Percentiles rank a stretch among this genome's conserved stretches.
These are phyloP conservation scores for Tholera decimalis DNA, from an alignment of 2,888 invertebrate genomes.

Conservation along the genomic window DNA sequence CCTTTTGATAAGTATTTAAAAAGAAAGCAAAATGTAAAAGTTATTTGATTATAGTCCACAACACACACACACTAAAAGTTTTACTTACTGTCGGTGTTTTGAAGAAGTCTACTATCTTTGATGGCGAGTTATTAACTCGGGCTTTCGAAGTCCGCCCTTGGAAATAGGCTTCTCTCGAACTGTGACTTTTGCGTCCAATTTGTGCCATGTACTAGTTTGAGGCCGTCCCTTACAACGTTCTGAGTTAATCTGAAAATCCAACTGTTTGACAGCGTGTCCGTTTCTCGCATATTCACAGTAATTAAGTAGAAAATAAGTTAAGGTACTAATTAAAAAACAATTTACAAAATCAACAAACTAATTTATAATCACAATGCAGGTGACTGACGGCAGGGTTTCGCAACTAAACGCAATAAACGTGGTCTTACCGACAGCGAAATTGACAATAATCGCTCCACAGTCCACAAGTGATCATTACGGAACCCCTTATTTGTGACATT, in stretches of 20 bases:
- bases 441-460: slow-evolving; percentile 65
- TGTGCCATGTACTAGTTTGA: no score
- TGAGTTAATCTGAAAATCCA: neutral
- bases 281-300: neutral
- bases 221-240: no score
- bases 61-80: no score
- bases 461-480: slow-evolving; percentile 67
- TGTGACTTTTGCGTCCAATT: no score
- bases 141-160: no score
- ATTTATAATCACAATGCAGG: slow-evolving; percentile 21
- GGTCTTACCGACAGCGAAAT: slow-evolving; percentile 54
- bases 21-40: no score
- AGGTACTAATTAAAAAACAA: slow-evolving; percentile 1
- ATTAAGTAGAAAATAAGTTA: neutral
- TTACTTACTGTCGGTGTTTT: no score
- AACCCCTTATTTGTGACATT: slow-evolving; percentile 75
- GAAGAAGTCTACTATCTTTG: no score
- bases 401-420: slow-evolving; percentile 40
- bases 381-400: slow-evolving; percentile 27
- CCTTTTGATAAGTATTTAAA: no score
- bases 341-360: slow-evolving; percentile 12
- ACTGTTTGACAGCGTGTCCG: neutral
- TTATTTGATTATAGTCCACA: no score
- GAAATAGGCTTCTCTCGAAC: no score
- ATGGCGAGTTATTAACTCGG: no score